Percentiles rank a stretch among this genome's conserved stretches.
phyloP scores from a whole-genome alignment of 2,888 invertebrate genomes.

The Hirudinaria manillensis region DNA sequence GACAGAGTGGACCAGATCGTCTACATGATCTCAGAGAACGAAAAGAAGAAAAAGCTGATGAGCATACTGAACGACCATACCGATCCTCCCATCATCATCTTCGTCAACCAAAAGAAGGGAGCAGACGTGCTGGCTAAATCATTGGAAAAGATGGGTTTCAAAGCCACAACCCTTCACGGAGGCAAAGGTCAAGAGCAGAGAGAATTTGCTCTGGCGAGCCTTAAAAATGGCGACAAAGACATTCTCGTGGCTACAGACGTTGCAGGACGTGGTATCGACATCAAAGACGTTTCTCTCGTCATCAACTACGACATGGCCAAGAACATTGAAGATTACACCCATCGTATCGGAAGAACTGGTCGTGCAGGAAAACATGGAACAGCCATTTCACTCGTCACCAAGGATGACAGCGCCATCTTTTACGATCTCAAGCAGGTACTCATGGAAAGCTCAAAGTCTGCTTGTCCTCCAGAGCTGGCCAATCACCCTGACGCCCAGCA shows the following conservation, averaged over 20 bases:
- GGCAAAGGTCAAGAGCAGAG: conserved; percentile 99
- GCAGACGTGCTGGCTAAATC: conserved; percentile 95
- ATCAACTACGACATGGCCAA: conserved; percentile 99
- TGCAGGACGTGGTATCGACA: conserved; percentile 99
- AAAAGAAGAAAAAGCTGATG: conserved; percentile 91
- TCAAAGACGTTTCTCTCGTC: conserved; percentile 96
- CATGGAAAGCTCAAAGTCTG: conserved; percentile 82
- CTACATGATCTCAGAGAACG: conserved; percentile 86
- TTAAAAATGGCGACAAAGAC: conserved; percentile 91
- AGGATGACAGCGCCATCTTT: conserved; percentile 88
- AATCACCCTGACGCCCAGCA: conserved; percentile 98
- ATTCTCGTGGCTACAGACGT: conserved; percentile 98
- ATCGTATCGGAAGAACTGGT: conserved; percentile 95
- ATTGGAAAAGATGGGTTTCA: conserved; percentile 89
- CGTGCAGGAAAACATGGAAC: conserved; percentile 95
- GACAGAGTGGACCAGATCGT: conserved; percentile 96
- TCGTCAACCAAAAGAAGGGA: conserved; percentile 99
- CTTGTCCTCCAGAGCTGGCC: conserved; percentile 88
- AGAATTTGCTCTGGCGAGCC: conserved; percentile 91
- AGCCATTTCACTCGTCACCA: conserved; percentile 91
- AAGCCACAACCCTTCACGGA: conserved; percentile 93
- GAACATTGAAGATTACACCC: conserved; percentile 73
- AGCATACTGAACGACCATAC: conserved; percentile 78
- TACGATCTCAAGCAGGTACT: conserved; percentile 84
- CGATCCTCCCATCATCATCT: conserved; percentile 96